Base-by-base conservation (phyloP, 1,140 invertebrate species). In the Pygmarrhopalites habei region DNA sequence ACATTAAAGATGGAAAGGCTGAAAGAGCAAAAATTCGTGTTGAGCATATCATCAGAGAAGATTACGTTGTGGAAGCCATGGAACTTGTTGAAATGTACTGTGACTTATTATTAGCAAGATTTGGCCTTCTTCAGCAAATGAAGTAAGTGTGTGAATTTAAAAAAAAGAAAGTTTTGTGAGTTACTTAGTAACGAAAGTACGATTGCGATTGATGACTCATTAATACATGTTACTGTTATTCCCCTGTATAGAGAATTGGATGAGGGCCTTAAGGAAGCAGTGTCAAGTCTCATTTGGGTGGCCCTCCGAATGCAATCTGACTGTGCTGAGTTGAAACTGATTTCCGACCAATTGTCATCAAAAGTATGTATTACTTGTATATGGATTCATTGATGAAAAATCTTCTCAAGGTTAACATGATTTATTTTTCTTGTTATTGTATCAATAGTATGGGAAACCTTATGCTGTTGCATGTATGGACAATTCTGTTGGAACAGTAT, bases 31-130 rank as follows among this genome's bases (percentile, higher is more conserved):
- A 92, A 76, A 98, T 99, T 65, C 80, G 95, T 39, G 96, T 99
- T 0, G 96, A 99, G 76, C 90, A 98, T 65, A 99, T 99, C 52
- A 97, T 99, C 60, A 84, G 96, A 26, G 96, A 99, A 80, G 96
- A 99, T 79, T 99, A 99, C 76, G 82, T 98, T 77, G 95, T 99
- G 1, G 97, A 99, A 79, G 95, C 95, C 0, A 95, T 98, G 88
- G 97, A 99, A 82, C 82, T 99, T 49, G 82, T 99, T 2, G 97
- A 99, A 81, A 98, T 98, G 93, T 99, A 95, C 75, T 98, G 95
- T 79, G 97, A 99, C 80, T 77, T 99, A 23, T 76, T 99, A n/a
- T 77, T 99, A 19, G 95, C 96, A 2, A 82, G 95, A 74, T 99
- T 98, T 80, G 97, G 96, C 17, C 79, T 99, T 1, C 86, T 99